Evolutionary conservation across 2,888 invertebrate genomes (phyloP), one percentile per base, ranked within the genome.

Genomic region (Autographa gamma): DNA sequence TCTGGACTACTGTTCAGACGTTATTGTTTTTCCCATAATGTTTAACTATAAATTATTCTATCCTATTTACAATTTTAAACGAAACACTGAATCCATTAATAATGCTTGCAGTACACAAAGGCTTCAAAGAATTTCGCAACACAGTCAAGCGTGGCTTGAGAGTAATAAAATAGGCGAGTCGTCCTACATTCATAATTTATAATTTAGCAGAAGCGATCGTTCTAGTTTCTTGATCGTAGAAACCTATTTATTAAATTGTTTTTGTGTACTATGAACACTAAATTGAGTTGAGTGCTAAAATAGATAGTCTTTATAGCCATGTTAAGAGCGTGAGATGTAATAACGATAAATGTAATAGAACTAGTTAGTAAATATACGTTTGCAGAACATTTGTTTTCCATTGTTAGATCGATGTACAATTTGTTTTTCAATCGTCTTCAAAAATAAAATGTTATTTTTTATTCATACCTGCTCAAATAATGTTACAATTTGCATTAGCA

Each of bases 151-250:
- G 34, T 43, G 69, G 52, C 67, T 73, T 67, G 25, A 82, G 73
- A 74, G 75, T 82, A 77, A 86, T 88, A 83, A 83, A 85, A 84
- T 87, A 83, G 76, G 77, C 85, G 72, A 84, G 81, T 77, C 81
- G 89, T 76, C 83, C 88, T 85, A 90, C 82, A 89, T 89, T 85
- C 71, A 81, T 81, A 84, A 87, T 87, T 86, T 85, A 87, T 87
- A 87, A 87, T 89, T 88, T 88, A 85, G 81, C 81, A 81, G 82
- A 85, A 83, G 61, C 52, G 54, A 69, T 81, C 63, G 83, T 73
- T 78, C 84, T 77, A 86, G 74, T 80, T 84, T 80, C 76, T 68
- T 72, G 68, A 74, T 61, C 59, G 52, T 79, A 71, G 79, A 75
- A 81, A 72, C 76, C 69, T 76, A 81, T 79, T 78, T 86, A 77